Evolutionary conservation across 35 echinoderm and acorn worm genomes (phyloP).

Genomic region (Chiridota heheva): DNA sequence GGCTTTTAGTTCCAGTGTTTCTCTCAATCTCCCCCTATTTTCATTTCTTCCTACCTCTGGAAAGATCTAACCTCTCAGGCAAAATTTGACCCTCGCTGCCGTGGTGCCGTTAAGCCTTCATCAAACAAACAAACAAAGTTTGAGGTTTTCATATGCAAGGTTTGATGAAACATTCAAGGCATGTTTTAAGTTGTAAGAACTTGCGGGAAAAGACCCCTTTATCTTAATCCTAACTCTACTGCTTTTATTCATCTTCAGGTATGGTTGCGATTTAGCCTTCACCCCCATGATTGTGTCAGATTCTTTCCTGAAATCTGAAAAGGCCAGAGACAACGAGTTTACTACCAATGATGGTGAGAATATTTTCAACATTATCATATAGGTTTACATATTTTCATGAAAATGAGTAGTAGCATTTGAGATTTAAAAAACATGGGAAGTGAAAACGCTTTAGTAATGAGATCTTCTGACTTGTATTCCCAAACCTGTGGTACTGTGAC

Average conservation of each 20-base stretch:
- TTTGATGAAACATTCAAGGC: not conserved
- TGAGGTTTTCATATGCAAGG: not conserved
- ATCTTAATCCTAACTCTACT: not conserved
- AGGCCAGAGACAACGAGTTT: slow-evolving; percentile 94
- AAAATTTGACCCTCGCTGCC: not conserved
- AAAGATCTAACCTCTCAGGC: too few species aligned
- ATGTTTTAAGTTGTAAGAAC: not conserved
- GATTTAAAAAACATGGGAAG: not conserved
- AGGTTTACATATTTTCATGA: not conserved
- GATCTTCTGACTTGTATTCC: not conserved
- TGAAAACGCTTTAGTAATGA: not conserved
- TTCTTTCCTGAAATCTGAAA: slow-evolving; percentile 87
- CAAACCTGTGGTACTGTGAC: not conserved
- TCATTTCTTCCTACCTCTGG: too few species aligned
- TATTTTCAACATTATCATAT: too few species aligned
- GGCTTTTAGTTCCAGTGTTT: too few species aligned
- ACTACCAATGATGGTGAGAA: slow-evolving; percentile 83
- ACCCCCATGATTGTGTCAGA: slow-evolving; percentile 97
- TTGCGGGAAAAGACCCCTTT: not conserved
- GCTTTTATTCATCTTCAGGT: slow-evolving; percentile 53
- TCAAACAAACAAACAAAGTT: not conserved
- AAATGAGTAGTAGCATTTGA: not conserved
- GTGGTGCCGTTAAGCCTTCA: not conserved
- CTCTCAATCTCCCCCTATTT: too few species aligned
- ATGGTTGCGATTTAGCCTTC: slow-evolving; percentile 79